phyloP scores from a whole-genome alignment of 2,888 invertebrate genomes.

The Argyresthia goedartella region DNA sequence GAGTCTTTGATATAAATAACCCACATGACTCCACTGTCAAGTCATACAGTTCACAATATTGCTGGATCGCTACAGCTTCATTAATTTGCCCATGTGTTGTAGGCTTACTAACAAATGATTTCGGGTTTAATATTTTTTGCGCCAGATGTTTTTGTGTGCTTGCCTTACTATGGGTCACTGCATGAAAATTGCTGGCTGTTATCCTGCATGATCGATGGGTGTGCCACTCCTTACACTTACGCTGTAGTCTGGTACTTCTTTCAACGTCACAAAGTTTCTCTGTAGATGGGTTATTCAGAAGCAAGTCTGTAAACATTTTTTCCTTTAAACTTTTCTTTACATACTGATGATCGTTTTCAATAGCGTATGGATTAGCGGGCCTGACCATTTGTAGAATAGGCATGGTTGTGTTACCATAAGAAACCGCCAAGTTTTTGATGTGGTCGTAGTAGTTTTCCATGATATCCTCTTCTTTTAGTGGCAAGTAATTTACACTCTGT shows the following conservation, averaged over 20 bases:
- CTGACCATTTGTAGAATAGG: background rate
- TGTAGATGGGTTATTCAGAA: background rate
- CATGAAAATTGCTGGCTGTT: background rate
- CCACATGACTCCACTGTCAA: background rate
- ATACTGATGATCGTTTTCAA: background rate
- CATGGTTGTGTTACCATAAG: background rate
- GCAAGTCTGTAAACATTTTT: background rate
- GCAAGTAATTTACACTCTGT: background rate
- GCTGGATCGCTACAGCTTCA: background rate
- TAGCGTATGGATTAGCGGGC: background rate
- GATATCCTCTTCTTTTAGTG: background rate
- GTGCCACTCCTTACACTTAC: background rate
- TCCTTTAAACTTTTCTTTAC: background rate
- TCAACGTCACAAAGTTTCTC: background rate
- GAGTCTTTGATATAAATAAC: slow-evolving; percentile 5
- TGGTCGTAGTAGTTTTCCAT: background rate
- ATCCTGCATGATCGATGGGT: background rate
- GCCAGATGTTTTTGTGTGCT: background rate
- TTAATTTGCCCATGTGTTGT: background rate
- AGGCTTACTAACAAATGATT: background rate
- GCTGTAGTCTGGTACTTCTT: background rate
- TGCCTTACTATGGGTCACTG: background rate
- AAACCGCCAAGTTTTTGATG: background rate
- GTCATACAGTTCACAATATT: background rate
- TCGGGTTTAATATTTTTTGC: background rate